Evolutionary conservation across 2,888 invertebrate species (phyloP), one percentile per base, ranked within the genome.

Genomic region (Leptinotarsa rubiginosa): DNA sequence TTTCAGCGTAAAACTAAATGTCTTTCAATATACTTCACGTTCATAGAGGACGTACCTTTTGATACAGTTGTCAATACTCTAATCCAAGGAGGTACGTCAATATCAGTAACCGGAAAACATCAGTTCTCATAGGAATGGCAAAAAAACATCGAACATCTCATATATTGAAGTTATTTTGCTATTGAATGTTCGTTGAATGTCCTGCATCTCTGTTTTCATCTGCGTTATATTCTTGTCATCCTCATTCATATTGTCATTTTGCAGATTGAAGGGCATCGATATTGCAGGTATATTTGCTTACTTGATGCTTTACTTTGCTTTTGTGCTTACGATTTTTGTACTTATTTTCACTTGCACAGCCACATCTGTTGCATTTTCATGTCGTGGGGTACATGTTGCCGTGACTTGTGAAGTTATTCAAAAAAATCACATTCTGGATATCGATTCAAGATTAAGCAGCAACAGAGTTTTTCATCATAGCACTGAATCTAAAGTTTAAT

Each of bases 131-230:
- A 7, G 18, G 18, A 52, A 52, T 52, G 10, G 52, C 10, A 52
- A 10, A n/a, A 5, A 52, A 18, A 52, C n/a, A 52, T 52, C 18
- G 18, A 18, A 18, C 4, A 16, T 16, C 22, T 20, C 10, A 41
- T 41, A 41, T 10, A 41, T 41, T 10, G 41, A 41, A 62, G 12
- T 25, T 41, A 16, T 62, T 62, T 62, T 41, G 41, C 31, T 16
- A 62, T 31, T 41, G 62, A 62, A 31, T 41, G 62, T 41, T 41
- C 62, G 41, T 62, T 62, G 41, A 41, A 62, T 62, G 62, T 31
- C 7, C 41, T 62, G 62, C 62, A 62, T 62, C 62, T 62, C n/a
- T 62, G 62, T 62, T 62, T 62, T 62, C 62, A 62, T 62, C 41
- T n/a, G 62, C 31, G 31, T n/a, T n/a, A 31, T n/a, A 25, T 25